phyloP scores from a whole-genome alignment of 2,888 invertebrate species.

The Thera obeliscata region DNA sequence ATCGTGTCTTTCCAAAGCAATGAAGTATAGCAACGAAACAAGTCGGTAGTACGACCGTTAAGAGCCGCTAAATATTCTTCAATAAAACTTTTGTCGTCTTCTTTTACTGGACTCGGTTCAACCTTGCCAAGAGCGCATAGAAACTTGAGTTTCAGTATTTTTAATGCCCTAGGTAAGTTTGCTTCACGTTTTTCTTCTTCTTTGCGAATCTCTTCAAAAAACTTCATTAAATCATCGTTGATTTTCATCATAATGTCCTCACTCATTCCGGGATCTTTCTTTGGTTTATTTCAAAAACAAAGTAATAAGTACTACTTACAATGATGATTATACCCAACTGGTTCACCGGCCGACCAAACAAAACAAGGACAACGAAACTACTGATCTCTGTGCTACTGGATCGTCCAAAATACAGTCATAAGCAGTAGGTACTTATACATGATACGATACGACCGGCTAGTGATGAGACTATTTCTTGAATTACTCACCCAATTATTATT shows the following conservation, averaged over 20 bases:
- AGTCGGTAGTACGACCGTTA: too few relatives aligned
- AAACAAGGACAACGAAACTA: too few relatives aligned
- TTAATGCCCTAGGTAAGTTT: constrained; percentile 1
- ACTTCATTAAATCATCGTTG: neutral
- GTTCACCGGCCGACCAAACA: too few relatives aligned
- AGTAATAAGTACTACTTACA: too few relatives aligned
- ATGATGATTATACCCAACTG: too few relatives aligned
- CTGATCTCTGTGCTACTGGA: too few relatives aligned
- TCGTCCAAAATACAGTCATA: too few relatives aligned
- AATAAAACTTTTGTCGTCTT: constrained; percentile 9
- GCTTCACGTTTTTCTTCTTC: neutral
- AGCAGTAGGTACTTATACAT: too few relatives aligned
- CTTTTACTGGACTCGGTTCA: neutral
- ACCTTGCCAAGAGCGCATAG: constrained; percentile 19
- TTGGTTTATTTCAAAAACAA: neutral
- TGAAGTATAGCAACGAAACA: neutral
- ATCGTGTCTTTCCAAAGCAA: constrained; percentile 14
- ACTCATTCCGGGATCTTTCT: neutral
- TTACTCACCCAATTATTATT: too few relatives aligned
- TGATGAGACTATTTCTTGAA: too few relatives aligned
- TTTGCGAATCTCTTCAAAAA: neutral
- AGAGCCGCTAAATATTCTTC: neutral
- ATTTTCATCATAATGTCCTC: neutral
- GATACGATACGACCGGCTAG: too few relatives aligned
- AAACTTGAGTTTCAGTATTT: constrained; percentile 19